Conservation (phyloP, 2,113 vertebrate species). For the Gavialis gangeticus region DNA sequence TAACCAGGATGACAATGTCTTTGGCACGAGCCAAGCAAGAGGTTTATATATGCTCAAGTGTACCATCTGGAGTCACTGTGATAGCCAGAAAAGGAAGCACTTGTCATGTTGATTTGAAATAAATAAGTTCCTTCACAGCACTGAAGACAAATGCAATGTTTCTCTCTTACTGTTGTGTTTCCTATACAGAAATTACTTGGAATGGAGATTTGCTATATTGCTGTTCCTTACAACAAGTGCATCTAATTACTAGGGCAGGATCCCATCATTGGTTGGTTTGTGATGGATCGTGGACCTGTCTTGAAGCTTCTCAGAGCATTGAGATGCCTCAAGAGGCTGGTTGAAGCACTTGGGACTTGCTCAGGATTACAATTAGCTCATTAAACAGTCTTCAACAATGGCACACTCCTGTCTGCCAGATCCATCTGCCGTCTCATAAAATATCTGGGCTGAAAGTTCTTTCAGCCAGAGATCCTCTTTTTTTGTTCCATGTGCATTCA, state of each 20-base stretch:
- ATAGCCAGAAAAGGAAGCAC: conserved; percentile 67
- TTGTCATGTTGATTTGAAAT: conserved; percentile 39
- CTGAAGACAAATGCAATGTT: background rate
- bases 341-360: accelerated
- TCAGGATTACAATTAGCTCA: accelerated
- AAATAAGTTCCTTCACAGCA: background rate
- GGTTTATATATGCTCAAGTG: conserved; percentile 26
- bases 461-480: accelerated
- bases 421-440: conserved; percentile 21
- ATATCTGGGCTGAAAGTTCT: background rate
- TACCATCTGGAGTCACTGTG: conserved; percentile 64
- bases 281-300: background rate
- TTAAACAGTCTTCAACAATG: accelerated
- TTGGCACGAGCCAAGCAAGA: conserved; percentile 23
- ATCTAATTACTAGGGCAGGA: accelerated
- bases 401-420: background rate
- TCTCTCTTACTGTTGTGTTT: background rate
- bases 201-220: background rate
- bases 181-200: background rate
- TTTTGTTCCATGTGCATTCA: accelerated
- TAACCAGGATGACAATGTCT: conserved; percentile 10
- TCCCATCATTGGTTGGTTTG: accelerated
- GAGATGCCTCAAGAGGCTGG: background rate
- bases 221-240: background rate
- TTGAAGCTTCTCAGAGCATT: background rate